Percentiles rank a stretch among this genome's conserved stretches.
Conservation (phyloP, 92 coral and sea anemone species). For the Porites cylindrica region DNA sequence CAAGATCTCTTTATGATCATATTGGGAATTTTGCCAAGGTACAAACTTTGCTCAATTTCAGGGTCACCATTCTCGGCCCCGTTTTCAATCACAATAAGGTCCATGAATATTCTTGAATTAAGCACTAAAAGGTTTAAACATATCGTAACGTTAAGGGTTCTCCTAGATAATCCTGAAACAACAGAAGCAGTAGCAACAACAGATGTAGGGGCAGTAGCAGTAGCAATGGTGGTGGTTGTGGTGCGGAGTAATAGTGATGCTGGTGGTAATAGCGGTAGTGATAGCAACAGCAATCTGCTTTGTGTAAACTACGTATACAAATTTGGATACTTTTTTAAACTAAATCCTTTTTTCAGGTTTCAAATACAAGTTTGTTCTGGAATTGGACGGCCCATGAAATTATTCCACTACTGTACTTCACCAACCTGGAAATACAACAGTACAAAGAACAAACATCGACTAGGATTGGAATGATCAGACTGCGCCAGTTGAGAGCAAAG, state of each 20-base stretch:
- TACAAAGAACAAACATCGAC: not conserved
- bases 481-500: constrained; percentile 2
- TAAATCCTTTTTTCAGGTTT: not conserved
- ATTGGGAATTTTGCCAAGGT: constrained; percentile 64
- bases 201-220: too few species aligned
- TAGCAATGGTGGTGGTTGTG: too few species aligned
- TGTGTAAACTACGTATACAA: too few species aligned
- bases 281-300: too few species aligned
- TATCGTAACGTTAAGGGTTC: too few species aligned
- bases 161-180: too few species aligned
- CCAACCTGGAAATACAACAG: not conserved
- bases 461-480: constrained; percentile 1
- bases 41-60: not conserved
- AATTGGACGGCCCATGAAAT: not conserved
- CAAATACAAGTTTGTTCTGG: not conserved
- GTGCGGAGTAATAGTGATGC: too few species aligned
- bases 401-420: not conserved
- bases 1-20: constrained; percentile 48
- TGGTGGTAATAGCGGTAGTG: too few species aligned
- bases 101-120: too few species aligned
- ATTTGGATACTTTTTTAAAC: not conserved
- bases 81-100: not conserved
- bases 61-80: too few species aligned
- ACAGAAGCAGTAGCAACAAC: too few species aligned
- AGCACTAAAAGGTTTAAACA: too few species aligned